Evolutionary conservation across 2,888 invertebrate genomes (phyloP).

Genomic region (Rotaria socialis): DNA sequence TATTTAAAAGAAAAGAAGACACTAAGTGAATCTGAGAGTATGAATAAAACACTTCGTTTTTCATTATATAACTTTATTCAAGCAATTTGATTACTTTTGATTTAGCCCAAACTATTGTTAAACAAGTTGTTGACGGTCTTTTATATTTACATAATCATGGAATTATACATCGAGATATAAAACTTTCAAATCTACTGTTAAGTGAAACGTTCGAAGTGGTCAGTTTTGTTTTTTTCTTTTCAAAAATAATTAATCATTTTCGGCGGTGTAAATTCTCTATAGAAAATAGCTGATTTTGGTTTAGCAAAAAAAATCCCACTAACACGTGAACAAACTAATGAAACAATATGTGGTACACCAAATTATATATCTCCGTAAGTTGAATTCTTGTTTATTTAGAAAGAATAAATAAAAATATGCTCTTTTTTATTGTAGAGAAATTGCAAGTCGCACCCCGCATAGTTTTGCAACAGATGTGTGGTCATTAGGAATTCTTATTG

Average conservation of each 20-base stretch:
- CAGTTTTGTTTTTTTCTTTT: too few species aligned
- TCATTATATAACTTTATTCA: too few species aligned
- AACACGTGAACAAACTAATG: conserved; percentile 78
- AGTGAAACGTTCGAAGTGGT: conserved; percentile 59
- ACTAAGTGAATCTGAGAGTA: conserved; percentile 6
- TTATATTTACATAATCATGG: conserved; percentile 84
- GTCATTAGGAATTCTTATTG: conserved; percentile 91
- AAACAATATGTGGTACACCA: conserved; percentile 96
- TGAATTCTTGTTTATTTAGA: too few species aligned
- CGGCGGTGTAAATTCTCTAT: not conserved
- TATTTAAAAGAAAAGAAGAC: conserved; percentile 67
- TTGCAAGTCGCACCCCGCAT: conserved; percentile 81
- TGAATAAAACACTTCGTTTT: not conserved
- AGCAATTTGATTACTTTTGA: not conserved
- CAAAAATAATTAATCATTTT: too few species aligned
- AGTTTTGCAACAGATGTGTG: conserved; percentile 89
- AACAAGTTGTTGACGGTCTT: conserved; percentile 83
- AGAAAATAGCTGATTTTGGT: conserved; percentile 92
- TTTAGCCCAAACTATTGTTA: conserved; percentile 53
- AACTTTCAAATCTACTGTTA: conserved; percentile 80
- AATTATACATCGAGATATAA: conserved; percentile 87
- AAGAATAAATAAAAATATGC: not conserved
- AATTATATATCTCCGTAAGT: conserved; percentile 81
- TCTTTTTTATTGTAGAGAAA: conserved; percentile 57
- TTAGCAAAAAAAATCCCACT: conserved; percentile 79